Percentiles rank a stretch among this genome's conserved stretches.
phyloP scores from a whole-genome alignment of 2,888 invertebrate genomes.

The Elysia crispata region DNA sequence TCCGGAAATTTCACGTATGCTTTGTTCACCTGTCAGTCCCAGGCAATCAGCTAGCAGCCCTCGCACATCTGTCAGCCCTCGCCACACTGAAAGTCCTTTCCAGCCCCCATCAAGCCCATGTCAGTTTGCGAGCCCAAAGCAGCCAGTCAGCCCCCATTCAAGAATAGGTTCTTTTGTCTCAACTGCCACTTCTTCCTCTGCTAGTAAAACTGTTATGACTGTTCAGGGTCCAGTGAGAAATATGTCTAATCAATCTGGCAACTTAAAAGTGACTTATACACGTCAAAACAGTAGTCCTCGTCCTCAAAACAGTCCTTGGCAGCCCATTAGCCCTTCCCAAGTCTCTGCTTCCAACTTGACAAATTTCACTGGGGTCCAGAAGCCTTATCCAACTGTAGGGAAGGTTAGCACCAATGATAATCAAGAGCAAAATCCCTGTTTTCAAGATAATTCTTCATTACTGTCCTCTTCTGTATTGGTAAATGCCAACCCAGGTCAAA shows the following conservation, averaged over 20 bases:
- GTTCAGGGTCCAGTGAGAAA: too few species aligned
- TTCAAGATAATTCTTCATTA: too few species aligned
- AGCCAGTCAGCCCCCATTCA: not conserved
- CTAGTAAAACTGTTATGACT: too few species aligned
- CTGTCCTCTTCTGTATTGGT: too few species aligned
- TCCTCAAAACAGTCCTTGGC: not conserved
- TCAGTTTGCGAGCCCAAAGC: constrained; percentile 26
- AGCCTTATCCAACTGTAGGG: too few species aligned
- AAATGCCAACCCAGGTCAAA: too few species aligned
- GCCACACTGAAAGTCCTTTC: constrained; percentile 2
- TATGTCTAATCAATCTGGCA: too few species aligned
- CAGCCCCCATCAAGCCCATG: not conserved
- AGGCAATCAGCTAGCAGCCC: constrained; percentile 40
- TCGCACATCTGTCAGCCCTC: constrained; percentile 35
- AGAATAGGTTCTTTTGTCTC: too few species aligned
- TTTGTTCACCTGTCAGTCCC: constrained; percentile 45
- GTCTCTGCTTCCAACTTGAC: constrained; percentile 3
- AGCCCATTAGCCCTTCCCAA: not conserved
- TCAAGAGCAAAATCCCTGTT: too few species aligned
- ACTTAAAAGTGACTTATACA: not conserved
- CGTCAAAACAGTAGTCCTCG: constrained; percentile 18
- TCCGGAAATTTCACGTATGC: constrained; percentile 40
- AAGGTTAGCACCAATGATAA: too few species aligned
- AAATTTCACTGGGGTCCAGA: too few species aligned
- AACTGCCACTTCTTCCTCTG: too few species aligned